Evolutionary conservation across 2,797 vertebrate species (phyloP), one percentile per base, ranked within the genome.

Genomic region (Poeciliopsis gracilis): DNA sequence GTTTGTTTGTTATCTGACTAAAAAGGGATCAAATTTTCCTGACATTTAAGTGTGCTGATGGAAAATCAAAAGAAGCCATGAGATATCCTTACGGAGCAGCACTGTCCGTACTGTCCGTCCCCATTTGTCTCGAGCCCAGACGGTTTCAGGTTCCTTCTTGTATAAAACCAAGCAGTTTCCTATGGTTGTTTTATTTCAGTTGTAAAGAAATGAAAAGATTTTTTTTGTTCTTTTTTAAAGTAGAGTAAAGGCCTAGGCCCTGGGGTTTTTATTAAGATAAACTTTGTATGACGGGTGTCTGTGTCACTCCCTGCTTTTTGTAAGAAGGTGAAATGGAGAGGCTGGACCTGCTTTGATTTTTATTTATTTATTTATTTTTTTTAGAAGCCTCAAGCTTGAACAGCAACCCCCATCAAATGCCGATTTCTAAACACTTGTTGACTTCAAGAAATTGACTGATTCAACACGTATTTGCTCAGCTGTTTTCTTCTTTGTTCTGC

Each of bases 181-280:
- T 85, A 69, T 71, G 57, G 66, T 72, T 63, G 47, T 59, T 87
- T 84, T 61, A 66, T 82, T 33, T 82, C 78, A 61, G 47, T 43
- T 85, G 55, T 79, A 90, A 88, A 85, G 70, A 86, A 90, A 90
- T 77, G 89, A 88, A 88, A 88, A 81, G 75, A 87, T 82, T 15
- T 16, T 57, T n/a, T 11, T 7, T 53, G 1, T 25, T 53, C 36
- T 38, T 38, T 20, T n/a, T 28, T 15, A 1, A 59, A 59, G 82
- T 79, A 67, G 25, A 63, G 49, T n/a, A 13, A 80, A 82, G 66
- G 77, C 63, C 53, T 61, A 66, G 36, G 78, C 46, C 25, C 53
- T 66, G 74, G 78, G 67, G 71, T 81, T 88, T 86, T 84, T 72
- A 77, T 81, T 33, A 83, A 77, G 71, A 82, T 87, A 73, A 76